These are phyloP conservation scores for Oxycera nigricornis DNA, from an alignment of 2,888 invertebrate species.

Conservation along the genomic window DNA sequence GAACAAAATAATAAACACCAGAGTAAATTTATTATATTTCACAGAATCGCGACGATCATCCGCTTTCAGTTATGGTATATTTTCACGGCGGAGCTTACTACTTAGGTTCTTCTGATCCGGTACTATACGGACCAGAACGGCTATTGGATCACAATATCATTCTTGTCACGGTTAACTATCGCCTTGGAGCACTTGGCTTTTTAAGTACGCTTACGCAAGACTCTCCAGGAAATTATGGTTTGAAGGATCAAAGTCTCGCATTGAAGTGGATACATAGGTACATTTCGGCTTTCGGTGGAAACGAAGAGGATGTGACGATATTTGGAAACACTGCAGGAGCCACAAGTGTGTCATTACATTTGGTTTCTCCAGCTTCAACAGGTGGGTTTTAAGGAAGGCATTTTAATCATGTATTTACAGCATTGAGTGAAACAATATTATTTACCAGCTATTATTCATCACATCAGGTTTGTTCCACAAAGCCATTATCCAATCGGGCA, in stretches of 20 bases:
- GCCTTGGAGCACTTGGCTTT: constrained; percentile 68
- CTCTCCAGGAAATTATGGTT: constrained; percentile 68
- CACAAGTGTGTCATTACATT: constrained; percentile 67
- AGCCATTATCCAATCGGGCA: constrained; percentile 74
- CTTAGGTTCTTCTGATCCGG: constrained; percentile 68
- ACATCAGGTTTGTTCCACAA: constrained; percentile 74
- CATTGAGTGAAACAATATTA: too few species aligned
- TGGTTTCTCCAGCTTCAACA: constrained; percentile 64
- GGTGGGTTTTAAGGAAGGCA: constrained; percentile 20
- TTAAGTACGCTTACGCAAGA: constrained; percentile 66
- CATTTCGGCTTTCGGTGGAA: constrained; percentile 66
- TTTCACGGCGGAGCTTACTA: constrained; percentile 68
- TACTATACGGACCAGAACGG: constrained; percentile 70
- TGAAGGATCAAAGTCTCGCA: constrained; percentile 67
- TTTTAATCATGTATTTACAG: too few species aligned
- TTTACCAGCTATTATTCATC: too few species aligned
- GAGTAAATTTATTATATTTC: not conserved
- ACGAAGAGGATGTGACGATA: constrained; percentile 66
- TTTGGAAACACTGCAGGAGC: constrained; percentile 71
- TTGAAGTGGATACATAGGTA: constrained; percentile 67
- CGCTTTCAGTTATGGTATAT: constrained; percentile 69
- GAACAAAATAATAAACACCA: not conserved
- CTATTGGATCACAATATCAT: constrained; percentile 71
- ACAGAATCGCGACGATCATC: not conserved
- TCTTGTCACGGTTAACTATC: constrained; percentile 70